Base-by-base conservation (phyloP, 2,888 invertebrate species). In the Rhingia campestris region DNA sequence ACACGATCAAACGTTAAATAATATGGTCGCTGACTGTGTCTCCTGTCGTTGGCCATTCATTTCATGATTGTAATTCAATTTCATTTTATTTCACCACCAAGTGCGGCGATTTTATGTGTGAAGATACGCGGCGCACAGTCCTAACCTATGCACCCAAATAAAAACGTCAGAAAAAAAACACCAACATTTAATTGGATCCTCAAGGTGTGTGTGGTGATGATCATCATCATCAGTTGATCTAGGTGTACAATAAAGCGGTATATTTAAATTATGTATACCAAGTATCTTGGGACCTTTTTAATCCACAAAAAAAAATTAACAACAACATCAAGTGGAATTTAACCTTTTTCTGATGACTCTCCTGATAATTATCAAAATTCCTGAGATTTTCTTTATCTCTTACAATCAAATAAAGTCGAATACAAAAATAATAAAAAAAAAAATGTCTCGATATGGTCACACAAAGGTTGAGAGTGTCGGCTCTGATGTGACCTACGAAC, bases 271-370 rank as follows among this genome's bases (percentile, higher is more conserved):
- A 77, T 79, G 61, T 73, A 41, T 47, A 39, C 22, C 22, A 22
- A 22, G 22, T 22, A 22, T 22, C 22, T 22, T 39, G 33, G 59
- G 56, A 47, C 63, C 35, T 41, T 75, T 75, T 66, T 75, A 22
- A 22, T 22, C 22, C 41, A 43, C 22, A 22, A 54, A 33, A 45
- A 54, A 45, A 54, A 45, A 22, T 22, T 22, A 53, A 61, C 56
- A 64, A 82, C 59, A 59, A 59, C 69, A 74, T 84, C 82, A 84
- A 84, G 79, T 84, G 80, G 79, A 79, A 84, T 70, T 82, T 82
- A 77, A 82, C 82, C 82, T 82, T 82, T 77, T 82, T 84, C 80
- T 84, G 84, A 84, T 74, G 84, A 84, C 70, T 80, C 64, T 80
- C 22, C 41, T 80, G 84, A 84, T 84, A 84, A 84, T 84, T 84